Base-by-base conservation (phyloP, 2,888 invertebrate genomes). In the Sinohyriopsis cumingii region DNA sequence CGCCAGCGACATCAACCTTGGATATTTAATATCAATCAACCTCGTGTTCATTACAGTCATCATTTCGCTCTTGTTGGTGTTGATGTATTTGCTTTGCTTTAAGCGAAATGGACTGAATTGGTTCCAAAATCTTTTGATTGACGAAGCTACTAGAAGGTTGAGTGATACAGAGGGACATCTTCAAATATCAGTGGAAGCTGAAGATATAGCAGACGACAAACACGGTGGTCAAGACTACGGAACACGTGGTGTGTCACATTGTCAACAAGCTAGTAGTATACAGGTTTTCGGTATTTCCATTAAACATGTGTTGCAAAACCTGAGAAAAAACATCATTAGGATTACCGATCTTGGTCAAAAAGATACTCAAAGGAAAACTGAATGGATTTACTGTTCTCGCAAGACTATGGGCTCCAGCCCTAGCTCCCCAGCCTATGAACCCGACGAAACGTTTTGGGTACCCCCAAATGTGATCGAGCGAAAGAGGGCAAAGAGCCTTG, bases 81-180 rank as follows among this genome's bases (percentile, higher is more conserved):
- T 92, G 7, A 80, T 92, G 3, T 92, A 92, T 77, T 90, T 92
- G 54, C 91, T 91, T 63, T 92, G 92, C 82, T 91, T 92, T 24
- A 90, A 90, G 70, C 91, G 91, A 60, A 92, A 92, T 82, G 90
- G 91, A 55, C 90, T 93, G 57, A 93, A 93, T 86, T 93, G 93
- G 93, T 93, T 92, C 80, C 93, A 93, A 85, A 91, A 92, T 76
- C 92, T 91, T 75, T 86, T 93, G 9, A 85, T 93, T 53, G 92
- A 93, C 78, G 91, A 92, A 68, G 33, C 60, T 45, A 53, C 24
- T 53, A 59, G 63, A 59, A 63, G 54, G 53, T 55, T 45, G 45
- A 45, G 45, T 45, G 45, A 45, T 45, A 45, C 45, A 12, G 45
- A 45, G 15, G 45, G 12, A 45, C 2, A 45, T 45, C 12, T 15